Evolutionary conservation across 2,888 invertebrate species (phyloP), one percentile per base, ranked within the genome.

Genomic region (Ochropacha duplaris): DNA sequence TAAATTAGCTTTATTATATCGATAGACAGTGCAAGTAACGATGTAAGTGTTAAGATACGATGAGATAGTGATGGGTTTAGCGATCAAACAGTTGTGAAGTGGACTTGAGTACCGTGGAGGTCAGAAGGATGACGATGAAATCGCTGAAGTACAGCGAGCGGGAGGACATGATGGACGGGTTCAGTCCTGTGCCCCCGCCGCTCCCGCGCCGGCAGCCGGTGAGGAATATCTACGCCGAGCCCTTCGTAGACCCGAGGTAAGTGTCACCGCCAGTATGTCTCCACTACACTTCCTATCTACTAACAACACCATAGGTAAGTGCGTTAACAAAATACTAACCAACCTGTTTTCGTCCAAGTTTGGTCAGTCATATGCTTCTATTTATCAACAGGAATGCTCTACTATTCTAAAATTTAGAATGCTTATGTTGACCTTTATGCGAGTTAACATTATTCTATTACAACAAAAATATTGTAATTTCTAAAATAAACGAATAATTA

Each of bases 191-290:
- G 64, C 93, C 94, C 69, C 94, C 95, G 68, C 95, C 95, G 64
- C 93, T 95, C 69, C 92, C 95, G 65, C 94, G 94, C 61, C 90
- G 95, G 65, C 94, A 94, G 81, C 93, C 93, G 54, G 94, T 94
- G 75, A 88, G 94, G 80, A 94, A 95, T 84, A 95, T 95, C 85
- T 95, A 95, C 76, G 94, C 95, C 49, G 95, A 95, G 78, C 95
- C 95, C 73, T 95, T 94, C 88, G 93, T 94, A 69, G 94, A 95
- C 79, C 93, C 92, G 81, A 92, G 93, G 93, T 93, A 86, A 92
- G 92, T 87, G 59, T 36, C 31, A 51, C 54, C 54, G 56, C 57
- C 34, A 64, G 61, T 50, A 54, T 24, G 51, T 60, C n/a, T 34
- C 61, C 34, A 72, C 60, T 73, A 71, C 70, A 8, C 6, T 26